Base-by-base conservation (phyloP, 2,113 vertebrate species). In the Aix galericulata region DNA sequence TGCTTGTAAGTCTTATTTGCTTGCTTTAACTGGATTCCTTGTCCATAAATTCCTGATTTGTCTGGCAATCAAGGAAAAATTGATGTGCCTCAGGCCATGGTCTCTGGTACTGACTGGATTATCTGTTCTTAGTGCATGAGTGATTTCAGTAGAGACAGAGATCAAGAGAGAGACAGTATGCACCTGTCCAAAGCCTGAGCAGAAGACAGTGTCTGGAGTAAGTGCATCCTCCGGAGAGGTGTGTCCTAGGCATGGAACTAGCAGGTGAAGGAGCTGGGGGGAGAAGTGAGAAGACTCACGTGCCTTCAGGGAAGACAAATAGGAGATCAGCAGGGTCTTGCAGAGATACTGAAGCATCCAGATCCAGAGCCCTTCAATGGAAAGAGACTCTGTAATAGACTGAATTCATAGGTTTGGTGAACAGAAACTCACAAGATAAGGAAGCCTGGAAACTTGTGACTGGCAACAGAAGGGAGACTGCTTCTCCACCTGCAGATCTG, bases 121-220 rank as follows among this genome's bases (percentile, higher is more conserved):
- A 34, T 34, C 7, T 36, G 20, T 40, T 38, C 17, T 13, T 52
- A 40, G 38, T 1, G 2, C 29, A 32, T 38, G 6, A 11, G 15
- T 62, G 5, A 17, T 44, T 86, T 78, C 42, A 34, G 13, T 62
- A 34, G 14, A 50, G 31, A 34, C 0, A 7, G 52, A 59, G 79
- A 34, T 69, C 8, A 8, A n/a, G 25, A 56, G 58, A 59, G 29
- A 38, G 6, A 21, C 4, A 4, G 23, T 5, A 8, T 0, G 0
- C 32, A 53, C 23, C 59, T 34, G 23, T 66, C 21, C 15, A 52
- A 79, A 22, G 7, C 18, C 36, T n/a, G 42, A 58, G 36, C 16
- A 29, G 18, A 36, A 48, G 29, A 36, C 8, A 17, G n/a, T 20
- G 27, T 17, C 50, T 78, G 9, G 3, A 34, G 32, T 34, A 16